Evolutionary conservation across 2,113 vertebrate species (phyloP), one percentile per base, ranked within the genome.

Genomic region (Oostethus manadensis): DNA sequence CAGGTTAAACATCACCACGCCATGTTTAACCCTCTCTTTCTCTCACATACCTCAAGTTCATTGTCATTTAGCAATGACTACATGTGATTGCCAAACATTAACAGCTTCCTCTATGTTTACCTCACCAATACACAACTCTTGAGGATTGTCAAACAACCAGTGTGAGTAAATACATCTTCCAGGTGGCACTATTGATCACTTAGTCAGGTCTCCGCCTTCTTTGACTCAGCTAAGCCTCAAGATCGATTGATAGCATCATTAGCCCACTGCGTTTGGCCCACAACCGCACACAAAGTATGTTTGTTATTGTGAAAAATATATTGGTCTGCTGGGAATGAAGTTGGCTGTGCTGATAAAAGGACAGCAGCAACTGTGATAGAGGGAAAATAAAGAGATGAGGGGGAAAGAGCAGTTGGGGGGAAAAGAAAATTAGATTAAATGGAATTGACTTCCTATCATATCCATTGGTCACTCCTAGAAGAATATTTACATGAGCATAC

Each of bases 301-400:
- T 88, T 88, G 86, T 86, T 86, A 78, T 88, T 85, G 71, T 76
- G 78, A 50, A 65, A 76, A 82, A 86, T 71, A 77, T 86, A 89
- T 86, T 69, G 83, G 74, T 73, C 76, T 70, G 18, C 48, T 51
- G 85, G 75, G 80, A 50, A 65, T 82, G 56, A 69, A 71, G 59
- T 66, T 66, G 72, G 75, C 78, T 46, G 29, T 17, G 18, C 68
- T 53, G 60, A 80, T 76, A 68, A 78, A 74, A 80, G 51, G 68
- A 69, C 23, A 60, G 70, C 50, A 60, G 77, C 3, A 38, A 72
- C 58, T 60, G 63, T 65, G 81, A 77, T 64, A 74, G 63, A 78
- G 46, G 42, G 51, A 60, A 62, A 79, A 77, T 68, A 76, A 73
- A 78, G 71, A 59, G 60, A 71, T 45, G 47, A 66, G 58, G 46